These are phyloP conservation scores for Tetraneura akinire DNA, from an alignment of 1,140 invertebrate genomes.

Conservation along the genomic window DNA sequence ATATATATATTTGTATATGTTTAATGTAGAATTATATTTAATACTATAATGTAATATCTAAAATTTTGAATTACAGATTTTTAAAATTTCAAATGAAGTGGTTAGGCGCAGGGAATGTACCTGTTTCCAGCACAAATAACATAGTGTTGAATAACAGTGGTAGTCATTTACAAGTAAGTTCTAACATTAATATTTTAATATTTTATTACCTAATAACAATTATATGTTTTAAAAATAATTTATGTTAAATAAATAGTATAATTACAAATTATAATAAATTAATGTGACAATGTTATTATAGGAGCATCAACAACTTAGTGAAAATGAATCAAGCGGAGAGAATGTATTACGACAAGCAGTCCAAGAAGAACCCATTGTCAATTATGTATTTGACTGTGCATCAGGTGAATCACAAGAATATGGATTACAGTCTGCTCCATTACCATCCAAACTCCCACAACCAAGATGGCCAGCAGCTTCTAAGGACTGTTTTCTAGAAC, in stretches of 20 bases:
- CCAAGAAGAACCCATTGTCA: slow-evolving; percentile 46
- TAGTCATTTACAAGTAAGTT: slow-evolving; percentile 41
- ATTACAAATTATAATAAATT: neutral
- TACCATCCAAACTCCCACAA: slow-evolving; percentile 33
- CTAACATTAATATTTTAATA: no score
- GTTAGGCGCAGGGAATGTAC: slow-evolving; percentile 51
- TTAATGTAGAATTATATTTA: no score
- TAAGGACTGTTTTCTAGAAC: slow-evolving; percentile 47
- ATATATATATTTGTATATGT: no score
- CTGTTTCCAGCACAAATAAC: slow-evolving; percentile 49
- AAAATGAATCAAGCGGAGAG: slow-evolving; percentile 33
- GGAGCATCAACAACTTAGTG: slow-evolving; percentile 47
- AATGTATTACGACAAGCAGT: slow-evolving; percentile 41
- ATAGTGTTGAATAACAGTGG: slow-evolving; percentile 48
- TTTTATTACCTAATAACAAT: no score
- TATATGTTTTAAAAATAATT: neutral
- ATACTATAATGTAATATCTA: neutral
- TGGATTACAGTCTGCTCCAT: slow-evolving; percentile 33
- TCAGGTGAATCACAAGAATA: slow-evolving; percentile 50
- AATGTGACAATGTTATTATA: neutral
- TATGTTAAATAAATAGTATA: neutral
- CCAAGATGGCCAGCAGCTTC: slow-evolving; percentile 37
- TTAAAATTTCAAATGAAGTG: slow-evolving; percentile 50
- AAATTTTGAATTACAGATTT: slow-evolving; percentile 30
- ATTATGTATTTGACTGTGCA: slow-evolving; percentile 46